phyloP scores from a whole-genome alignment of 2,797 vertebrate genomes.

The Anabas testudineus region DNA sequence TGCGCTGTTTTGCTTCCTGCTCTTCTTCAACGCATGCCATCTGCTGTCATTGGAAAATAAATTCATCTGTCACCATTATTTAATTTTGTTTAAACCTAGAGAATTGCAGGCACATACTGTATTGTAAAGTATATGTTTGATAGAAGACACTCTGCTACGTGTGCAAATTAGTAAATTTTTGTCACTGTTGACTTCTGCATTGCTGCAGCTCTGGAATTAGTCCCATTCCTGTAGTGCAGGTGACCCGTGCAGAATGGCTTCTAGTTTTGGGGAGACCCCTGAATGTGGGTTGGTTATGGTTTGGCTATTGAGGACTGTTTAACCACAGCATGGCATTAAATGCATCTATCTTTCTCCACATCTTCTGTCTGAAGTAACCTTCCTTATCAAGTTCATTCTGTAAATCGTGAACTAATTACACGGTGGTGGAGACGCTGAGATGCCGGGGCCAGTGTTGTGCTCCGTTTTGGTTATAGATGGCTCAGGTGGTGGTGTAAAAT shows the following conservation, averaged over 20 bases:
- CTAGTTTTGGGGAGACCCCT: slow-evolving; percentile 3
- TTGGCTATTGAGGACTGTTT: slow-evolving; percentile 11
- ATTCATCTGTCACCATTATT: no score
- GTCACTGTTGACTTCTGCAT: background rate
- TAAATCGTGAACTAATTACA: fast-evolving
- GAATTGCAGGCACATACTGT: background rate
- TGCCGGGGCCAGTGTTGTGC: background rate
- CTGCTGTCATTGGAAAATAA: no score
- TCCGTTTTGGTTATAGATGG: slow-evolving; percentile 6
- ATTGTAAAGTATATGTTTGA: background rate
- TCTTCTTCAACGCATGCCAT: no score
- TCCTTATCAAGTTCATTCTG: background rate
- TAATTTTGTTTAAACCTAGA: no score
- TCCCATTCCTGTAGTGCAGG: slow-evolving; percentile 2
- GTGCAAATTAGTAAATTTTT: background rate
- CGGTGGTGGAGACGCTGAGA: slow-evolving; percentile 36
- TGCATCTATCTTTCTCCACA: slow-evolving; percentile 33
- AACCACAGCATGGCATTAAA: slow-evolving; percentile 37
- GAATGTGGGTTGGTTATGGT: slow-evolving; percentile 25
- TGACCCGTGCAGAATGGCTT: slow-evolving; percentile 48
- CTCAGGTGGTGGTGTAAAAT: slow-evolving; percentile 23
- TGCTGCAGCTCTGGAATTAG: slow-evolving; percentile 12
- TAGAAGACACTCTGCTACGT: background rate
- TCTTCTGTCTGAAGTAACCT: background rate
- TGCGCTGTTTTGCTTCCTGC: background rate